Base-by-base conservation (phyloP, 1,140 invertebrate genomes). In the Papilio polyxenes region DNA sequence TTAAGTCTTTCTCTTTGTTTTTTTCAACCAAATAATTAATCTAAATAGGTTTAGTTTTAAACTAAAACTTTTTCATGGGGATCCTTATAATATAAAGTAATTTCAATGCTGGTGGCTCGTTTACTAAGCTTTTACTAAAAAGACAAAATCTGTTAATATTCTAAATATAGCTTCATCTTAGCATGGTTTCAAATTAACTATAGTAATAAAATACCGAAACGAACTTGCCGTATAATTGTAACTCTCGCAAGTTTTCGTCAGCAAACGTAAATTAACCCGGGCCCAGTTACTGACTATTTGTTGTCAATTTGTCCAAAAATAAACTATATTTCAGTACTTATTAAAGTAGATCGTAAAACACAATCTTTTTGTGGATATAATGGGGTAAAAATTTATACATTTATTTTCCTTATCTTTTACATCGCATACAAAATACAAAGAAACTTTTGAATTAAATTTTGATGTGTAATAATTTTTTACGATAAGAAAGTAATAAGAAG, bases 401-500 rank as follows among this genome's bases (percentile, higher is more conserved):
- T 37, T 31, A 72, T 40, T 72, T 72, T 72, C 31, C 65, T 72
- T 72, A 72, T 72, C 65, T 72, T 72, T 72, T 72, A 37, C 65
- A 37, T 72, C 31, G 15, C 31, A 15, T 37, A 37, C 13, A 37
- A 72, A 72, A 72, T 72, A 37, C 23, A 72, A 72, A 72, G 65
- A 72, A 37, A 72, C 11, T 72, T 40, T 72, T 72, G 31, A 72
- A 72, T 15, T 37, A 40, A 72, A 72, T 15, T 65, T 72, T 31
- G 23, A 65, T 65, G 62, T 62, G 59, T 65, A 37, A 72, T 72
- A 72, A 72, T 40, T 72, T 72, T 72, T 72, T 15, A 72, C 65
- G 65, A 72, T 72, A 72, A 72, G 65, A 72, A 72, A 72, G 65
- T 72, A 72, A 37, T 72, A 72, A 13, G 65, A 37, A 72, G 13